Conservation (phyloP, 2,888 invertebrate species). For the Notocelia uddmanniana region DNA sequence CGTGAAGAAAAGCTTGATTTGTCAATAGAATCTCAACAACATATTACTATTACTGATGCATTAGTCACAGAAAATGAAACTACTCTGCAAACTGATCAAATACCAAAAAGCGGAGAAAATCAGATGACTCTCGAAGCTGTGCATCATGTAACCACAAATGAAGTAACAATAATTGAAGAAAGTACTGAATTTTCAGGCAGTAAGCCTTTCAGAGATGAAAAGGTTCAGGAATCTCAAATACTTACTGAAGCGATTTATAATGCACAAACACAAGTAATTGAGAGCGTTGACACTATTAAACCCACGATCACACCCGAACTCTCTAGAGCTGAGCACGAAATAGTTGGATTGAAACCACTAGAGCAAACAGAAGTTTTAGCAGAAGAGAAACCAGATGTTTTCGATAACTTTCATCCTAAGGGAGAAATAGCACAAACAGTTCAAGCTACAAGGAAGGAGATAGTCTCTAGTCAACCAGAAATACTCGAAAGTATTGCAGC, state of each 20-base stretch:
- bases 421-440: slow-evolving; percentile 61
- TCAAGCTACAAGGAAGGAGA: slow-evolving; percentile 59
- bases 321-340: slow-evolving; percentile 50
- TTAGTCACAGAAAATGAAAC: slow-evolving; percentile 66
- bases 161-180: slow-evolving; percentile 67
- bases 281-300: slow-evolving; percentile 49
- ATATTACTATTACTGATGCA: slow-evolving; percentile 65
- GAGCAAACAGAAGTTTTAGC: slow-evolving; percentile 55
- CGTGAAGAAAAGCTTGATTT: slow-evolving; percentile 57
- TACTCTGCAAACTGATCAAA: slow-evolving; percentile 51
- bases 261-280: slow-evolving; percentile 58
- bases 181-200: slow-evolving; percentile 55
- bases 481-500: slow-evolving; percentile 61
- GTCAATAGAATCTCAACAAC: slow-evolving; percentile 63
- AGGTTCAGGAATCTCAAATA: slow-evolving; percentile 53
- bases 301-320: slow-evolving; percentile 45
- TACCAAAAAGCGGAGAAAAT: slow-evolving; percentile 56
- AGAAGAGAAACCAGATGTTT: slow-evolving; percentile 53
- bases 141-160: slow-evolving; percentile 66
- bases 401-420: slow-evolving; percentile 53
- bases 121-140: slow-evolving; percentile 60
- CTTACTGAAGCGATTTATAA: slow-evolving; percentile 56
- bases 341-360: slow-evolving; percentile 53
- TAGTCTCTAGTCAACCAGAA: slow-evolving; percentile 61
- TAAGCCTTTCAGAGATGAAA: slow-evolving; percentile 55